A percentile compares a stretch with the other conserved stretches of the same genome.
These are phyloP conservation scores for Aplochiton taeniatus DNA, from an alignment of 2,797 vertebrate species.

Conservation along the genomic window DNA sequence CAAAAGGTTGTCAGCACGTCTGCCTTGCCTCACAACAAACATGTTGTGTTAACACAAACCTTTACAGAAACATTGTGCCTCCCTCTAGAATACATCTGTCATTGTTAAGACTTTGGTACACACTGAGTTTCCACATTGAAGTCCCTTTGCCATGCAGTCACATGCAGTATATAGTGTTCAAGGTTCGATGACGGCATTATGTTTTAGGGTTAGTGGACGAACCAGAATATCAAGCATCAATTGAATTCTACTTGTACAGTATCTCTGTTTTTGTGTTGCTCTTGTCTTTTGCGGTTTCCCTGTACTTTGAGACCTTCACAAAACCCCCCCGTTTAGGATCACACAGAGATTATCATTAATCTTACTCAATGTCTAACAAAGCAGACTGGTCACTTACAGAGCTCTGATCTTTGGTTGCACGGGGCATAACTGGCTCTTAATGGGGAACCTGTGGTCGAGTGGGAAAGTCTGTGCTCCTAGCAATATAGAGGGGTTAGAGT, in stretches of 20 bases:
- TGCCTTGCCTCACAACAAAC: no score
- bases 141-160: not conserved
- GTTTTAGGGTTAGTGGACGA: slow-evolving; percentile 11
- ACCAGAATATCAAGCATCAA: not conserved
- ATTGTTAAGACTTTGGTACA: no score
- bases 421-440: not conserved
- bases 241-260: no score
- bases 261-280: not conserved
- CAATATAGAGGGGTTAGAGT: no score
- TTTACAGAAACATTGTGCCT: no score
- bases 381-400: not conserved
- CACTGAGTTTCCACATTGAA: no score
- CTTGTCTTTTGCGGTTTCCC: not conserved
- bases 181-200: not conserved
- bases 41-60: no score
- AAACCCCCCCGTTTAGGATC: not conserved
- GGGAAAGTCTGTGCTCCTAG: no score
- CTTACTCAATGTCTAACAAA: not conserved
- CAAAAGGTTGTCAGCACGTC: no score
- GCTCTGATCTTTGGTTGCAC: not conserved
- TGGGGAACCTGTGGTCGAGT: no score
- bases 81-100: no score
- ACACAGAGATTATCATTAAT: slow-evolving; percentile 4
- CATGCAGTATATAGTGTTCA: not conserved
- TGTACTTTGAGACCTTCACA: not conserved